Evolutionary conservation across 1,140 invertebrate species (phyloP).

Genomic region (Leptinotarsa texana): DNA sequence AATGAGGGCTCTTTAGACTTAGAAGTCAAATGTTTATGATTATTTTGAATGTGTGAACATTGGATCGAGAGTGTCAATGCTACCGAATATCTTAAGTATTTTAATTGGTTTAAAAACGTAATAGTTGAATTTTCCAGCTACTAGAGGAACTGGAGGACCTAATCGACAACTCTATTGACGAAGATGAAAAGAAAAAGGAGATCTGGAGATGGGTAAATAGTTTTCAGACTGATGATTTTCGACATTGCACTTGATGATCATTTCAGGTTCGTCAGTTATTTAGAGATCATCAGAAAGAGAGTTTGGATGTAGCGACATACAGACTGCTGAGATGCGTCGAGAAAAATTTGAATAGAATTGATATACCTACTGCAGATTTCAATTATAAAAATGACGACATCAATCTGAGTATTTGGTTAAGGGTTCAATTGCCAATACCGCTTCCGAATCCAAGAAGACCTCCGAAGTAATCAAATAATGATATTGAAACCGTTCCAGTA

Average conservation of each 20-base stretch:
- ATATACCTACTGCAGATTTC: conserved; percentile 59
- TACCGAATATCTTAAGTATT: neutral
- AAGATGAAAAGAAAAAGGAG: conserved; percentile 40
- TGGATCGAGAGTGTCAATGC: no score
- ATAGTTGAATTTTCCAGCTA: conserved; percentile 49
- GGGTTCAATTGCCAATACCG: conserved; percentile 57
- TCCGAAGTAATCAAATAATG: conserved; percentile 36
- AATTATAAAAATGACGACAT: conserved; percentile 56
- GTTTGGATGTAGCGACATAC: conserved; percentile 60
- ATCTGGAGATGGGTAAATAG: conserved; percentile 58
- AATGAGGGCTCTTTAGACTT: no score
- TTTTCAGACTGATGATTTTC: conserved; percentile 3
- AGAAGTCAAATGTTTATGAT: no score
- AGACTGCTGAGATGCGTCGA: conserved; percentile 60
- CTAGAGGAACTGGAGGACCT: conserved; percentile 57
- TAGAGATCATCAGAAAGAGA: conserved; percentile 56
- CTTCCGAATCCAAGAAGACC: conserved; percentile 49
- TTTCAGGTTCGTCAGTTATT: conserved; percentile 56
- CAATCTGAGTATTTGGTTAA: conserved; percentile 59
- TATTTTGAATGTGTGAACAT: no score
- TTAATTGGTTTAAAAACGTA: neutral
- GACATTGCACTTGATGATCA: neutral
- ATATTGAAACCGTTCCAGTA: neutral
- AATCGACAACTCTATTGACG: conserved; percentile 37
- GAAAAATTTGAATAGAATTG: conserved; percentile 57